A percentile compares a stretch with the other conserved stretches of the same genome.
Evolutionary conservation across 2,888 invertebrate genomes (phyloP).

Genomic region (Macaria liturata): DNA sequence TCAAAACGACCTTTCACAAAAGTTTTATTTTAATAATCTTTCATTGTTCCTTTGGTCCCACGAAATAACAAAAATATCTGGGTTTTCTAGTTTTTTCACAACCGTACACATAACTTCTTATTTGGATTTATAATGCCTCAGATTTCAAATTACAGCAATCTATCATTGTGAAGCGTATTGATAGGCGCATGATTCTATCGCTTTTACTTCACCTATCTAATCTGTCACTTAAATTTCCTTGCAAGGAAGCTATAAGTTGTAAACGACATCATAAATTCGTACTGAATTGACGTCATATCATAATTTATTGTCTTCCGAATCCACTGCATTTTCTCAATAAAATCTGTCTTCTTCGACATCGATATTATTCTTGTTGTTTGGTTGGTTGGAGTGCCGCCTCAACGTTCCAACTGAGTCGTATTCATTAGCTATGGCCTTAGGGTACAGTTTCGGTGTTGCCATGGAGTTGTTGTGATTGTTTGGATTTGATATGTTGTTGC

Average conservation of each 20-base stretch:
- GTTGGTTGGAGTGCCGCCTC: constrained; percentile 89
- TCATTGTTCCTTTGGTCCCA: too few relatives aligned
- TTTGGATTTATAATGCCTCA: not conserved
- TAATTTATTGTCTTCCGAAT: too few relatives aligned
- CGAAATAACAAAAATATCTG: too few relatives aligned
- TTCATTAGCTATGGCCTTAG: constrained; percentile 88
- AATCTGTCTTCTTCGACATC: constrained; percentile 87
- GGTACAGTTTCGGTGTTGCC: constrained; percentile 86
- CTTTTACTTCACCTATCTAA: too few relatives aligned
- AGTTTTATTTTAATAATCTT: too few relatives aligned
- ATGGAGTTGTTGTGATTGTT: constrained; percentile 84
- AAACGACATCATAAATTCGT: too few relatives aligned
- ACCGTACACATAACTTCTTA: not conserved
- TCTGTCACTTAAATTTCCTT: too few relatives aligned
- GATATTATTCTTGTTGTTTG: constrained; percentile 85
- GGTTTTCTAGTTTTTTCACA: not conserved
- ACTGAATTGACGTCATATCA: too few relatives aligned
- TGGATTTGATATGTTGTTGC: constrained; percentile 84
- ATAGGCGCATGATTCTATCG: too few relatives aligned
- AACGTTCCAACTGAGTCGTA: constrained; percentile 90
- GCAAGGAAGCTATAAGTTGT: too few relatives aligned
- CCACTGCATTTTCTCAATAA: constrained; percentile 64
- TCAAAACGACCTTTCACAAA: too few relatives aligned
- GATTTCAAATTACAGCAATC: not conserved
- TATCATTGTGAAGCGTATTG: too few relatives aligned